Base-by-base conservation (phyloP, 1,140 invertebrate species). In the Hyles euphorbiae region DNA sequence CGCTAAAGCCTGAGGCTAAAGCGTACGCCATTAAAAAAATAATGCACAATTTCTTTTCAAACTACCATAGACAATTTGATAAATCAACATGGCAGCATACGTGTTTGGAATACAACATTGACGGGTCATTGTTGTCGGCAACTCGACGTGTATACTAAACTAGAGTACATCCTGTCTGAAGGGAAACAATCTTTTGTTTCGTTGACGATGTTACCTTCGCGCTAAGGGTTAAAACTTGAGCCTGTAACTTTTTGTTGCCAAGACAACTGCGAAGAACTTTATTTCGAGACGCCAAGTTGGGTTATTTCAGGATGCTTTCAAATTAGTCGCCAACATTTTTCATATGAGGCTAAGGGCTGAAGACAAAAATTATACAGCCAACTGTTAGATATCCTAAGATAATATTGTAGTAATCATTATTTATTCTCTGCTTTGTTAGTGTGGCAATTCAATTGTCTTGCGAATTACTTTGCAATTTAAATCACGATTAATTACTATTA, bases 171-270 rank as follows among this genome's bases (percentile, higher is more conserved):
- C 74, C 74, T 67, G 68, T 69, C 57, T 48, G 53, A 57, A 67
- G 65, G 69, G 65, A 67, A 72, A 74, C 72, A 74, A 53, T 68
- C 72, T 70, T 76, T 74, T 73, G 73, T 76, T 68, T 66, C 56
- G 36, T 44, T 52, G 34, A 68, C 62, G 62, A 67, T 60, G 65
- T 67, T 58, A 46, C 46, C 43, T 43, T 49, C n/a, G 32, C 46
- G 3, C n/a, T 49, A 10, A 12, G 22, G 12, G 36, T 44, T 45
- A 22, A 48, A 6, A 48, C 5, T 40, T 40, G 36, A 8, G 6
- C 33, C 50, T 22, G 5, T 9, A 11, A 52, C 3, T 10, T 52
- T 52, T 0, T 52, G 33, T 34, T 34, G 32, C 6, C 33, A 34
- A 33, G 9, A 50, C 34, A 4, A 10, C 50, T 9, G 8, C 33